Conservation (phyloP, 92 coral and sea anemone species). For the Metridium senile region DNA sequence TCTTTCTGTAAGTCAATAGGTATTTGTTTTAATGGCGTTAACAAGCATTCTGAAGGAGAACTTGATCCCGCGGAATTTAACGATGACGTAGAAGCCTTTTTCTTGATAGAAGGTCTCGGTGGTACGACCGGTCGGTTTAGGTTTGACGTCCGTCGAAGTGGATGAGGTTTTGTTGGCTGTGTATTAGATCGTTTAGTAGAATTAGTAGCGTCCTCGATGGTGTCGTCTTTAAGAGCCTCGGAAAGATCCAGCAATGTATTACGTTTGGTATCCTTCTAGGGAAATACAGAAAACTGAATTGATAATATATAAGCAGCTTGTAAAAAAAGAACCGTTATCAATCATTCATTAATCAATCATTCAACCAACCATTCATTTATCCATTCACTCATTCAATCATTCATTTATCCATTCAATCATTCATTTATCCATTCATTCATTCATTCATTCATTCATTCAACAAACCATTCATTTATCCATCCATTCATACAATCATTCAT, state of each 20-base stretch:
- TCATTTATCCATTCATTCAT: background rate
- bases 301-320: no score
- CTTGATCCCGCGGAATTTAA: slow-evolving; percentile 5
- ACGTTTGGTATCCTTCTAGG: slow-evolving; percentile 9
- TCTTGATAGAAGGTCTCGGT: slow-evolving; percentile 42
- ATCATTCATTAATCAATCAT: no score
- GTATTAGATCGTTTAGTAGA: background rate
- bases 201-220: background rate
- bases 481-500: no score
- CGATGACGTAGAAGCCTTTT: slow-evolving; percentile 20
- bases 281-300: no score
- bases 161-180: slow-evolving; percentile 4
- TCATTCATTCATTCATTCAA: background rate
- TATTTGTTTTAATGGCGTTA: slow-evolving; percentile 58
- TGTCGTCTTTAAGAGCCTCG: slow-evolving; percentile 21
- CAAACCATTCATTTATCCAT: no score
- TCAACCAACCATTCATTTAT: no score
- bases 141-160: slow-evolving; percentile 33
- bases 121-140: slow-evolving; percentile 56
- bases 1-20: slow-evolving; percentile 54
- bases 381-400: background rate
- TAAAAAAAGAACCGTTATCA: background rate
- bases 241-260: slow-evolving; percentile 14
- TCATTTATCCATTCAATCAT: background rate
- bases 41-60: slow-evolving; percentile 18